phyloP scores from a whole-genome alignment of 2,888 invertebrate genomes.

The Drosophila rubida region DNA sequence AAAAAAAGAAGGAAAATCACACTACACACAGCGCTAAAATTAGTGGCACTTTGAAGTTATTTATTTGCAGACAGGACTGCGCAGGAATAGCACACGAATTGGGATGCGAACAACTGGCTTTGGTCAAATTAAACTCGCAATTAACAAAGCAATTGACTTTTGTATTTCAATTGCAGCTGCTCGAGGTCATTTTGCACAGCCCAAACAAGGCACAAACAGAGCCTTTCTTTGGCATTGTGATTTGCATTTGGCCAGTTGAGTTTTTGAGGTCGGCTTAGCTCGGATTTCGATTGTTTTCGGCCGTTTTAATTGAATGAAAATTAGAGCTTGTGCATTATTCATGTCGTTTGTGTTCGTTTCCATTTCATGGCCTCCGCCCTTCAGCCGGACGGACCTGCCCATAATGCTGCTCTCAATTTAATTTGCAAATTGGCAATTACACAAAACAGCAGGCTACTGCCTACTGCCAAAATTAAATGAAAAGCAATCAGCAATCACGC shows the following conservation, averaged over 20 bases:
- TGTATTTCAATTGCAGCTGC: background rate
- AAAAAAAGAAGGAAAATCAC: background rate
- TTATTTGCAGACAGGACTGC: too few relatives aligned
- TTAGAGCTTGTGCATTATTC: conserved; percentile 53
- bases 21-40: background rate
- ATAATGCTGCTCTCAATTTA: conserved; percentile 58
- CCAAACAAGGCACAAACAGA: too few relatives aligned
- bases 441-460: conserved; percentile 24
- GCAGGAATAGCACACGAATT: too few relatives aligned
- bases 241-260: background rate
- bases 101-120: background rate
- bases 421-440: conserved; percentile 58
- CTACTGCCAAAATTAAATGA: background rate
- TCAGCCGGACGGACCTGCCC: background rate
- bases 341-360: conserved; percentile 33
- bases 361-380: background rate
- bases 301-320: conserved; percentile 57
- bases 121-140: background rate
- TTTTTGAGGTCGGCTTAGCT: background rate
- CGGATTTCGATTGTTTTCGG: conserved; percentile 5
- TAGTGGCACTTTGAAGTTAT: background rate
- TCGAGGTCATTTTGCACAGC: background rate
- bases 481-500: background rate
- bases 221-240: background rate
- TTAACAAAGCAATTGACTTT: conserved; percentile 1